Base-by-base conservation (phyloP, 2,888 invertebrate genomes). In the Epistrophella euchroma region DNA sequence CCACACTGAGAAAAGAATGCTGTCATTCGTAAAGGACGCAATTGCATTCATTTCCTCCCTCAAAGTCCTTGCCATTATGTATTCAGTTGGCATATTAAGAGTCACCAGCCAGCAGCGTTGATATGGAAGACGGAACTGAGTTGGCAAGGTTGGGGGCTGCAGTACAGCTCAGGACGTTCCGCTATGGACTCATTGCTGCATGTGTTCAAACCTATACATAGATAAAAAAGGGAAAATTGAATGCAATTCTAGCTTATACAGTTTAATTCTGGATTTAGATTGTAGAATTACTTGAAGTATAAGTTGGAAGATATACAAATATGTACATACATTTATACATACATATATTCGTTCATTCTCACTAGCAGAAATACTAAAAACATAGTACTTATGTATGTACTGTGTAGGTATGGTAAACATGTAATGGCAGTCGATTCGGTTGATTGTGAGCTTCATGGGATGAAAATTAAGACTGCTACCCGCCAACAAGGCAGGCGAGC, bases 21-120 rank as follows among this genome's bases (percentile, higher is more conserved):
- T 76, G 32, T 73, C 75, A 35, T 50, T 76, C 47, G 56, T 77
- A 73, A 76, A 81, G 76, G 75, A 81, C 85, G 85, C 85, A 85
- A 85, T 81, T 85, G 85, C 81, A 81, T 77, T 85, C 81, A 85
- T 81, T 81, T 81, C 85, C 77, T 77, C 85, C 70, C 50, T 77
- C 60, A 70, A 81, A 81, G 85, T 73, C 76, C 81, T 77, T 77
- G 72, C 77, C 62, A 85, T 77, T 85, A 85, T 85, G 85, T 85
- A 85, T 85, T 85, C 85, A 85, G 77, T 68, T 81, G 76, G 85
- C 81, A 85, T 85, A 81, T 85, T 85, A 81, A 81, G 73, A 85
- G 81, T 85, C 80, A 72, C 62, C 71, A 71, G 52, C 52, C 71
- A 71, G 47, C 70, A 71, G 47, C 70, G 81, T 72, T 81, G 85